phyloP scores from a whole-genome alignment of 2,888 invertebrate species.

The Lobophora halterata region DNA sequence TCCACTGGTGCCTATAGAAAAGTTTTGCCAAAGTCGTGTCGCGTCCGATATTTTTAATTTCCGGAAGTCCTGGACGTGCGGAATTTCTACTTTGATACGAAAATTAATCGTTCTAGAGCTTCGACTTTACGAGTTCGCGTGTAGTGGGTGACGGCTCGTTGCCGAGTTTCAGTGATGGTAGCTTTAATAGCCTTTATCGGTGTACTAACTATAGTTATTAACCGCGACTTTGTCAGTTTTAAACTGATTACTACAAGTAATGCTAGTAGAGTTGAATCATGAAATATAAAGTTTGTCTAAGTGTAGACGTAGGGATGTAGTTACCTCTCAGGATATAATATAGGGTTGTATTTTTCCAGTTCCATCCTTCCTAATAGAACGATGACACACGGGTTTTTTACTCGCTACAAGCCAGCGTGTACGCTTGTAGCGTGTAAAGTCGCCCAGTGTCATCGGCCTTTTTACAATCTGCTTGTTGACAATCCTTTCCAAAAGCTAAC shows the following conservation, averaged over 20 bases:
- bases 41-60: constrained; percentile 6
- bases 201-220: constrained; percentile 12
- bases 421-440: too few relatives aligned
- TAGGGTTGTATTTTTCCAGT: too few relatives aligned
- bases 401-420: too few relatives aligned
- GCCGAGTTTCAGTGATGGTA: constrained; percentile 20
- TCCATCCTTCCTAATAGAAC: too few relatives aligned
- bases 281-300: too few relatives aligned
- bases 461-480: too few relatives aligned
- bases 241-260: constrained; percentile 8
- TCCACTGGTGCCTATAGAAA: neutral
- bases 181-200: constrained; percentile 18
- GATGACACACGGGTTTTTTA: too few relatives aligned
- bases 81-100: constrained; percentile 26
- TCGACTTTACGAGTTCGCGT: constrained; percentile 25
- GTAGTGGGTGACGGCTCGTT: constrained; percentile 18
- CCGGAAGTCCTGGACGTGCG: constrained; percentile 20
- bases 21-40: constrained; percentile 10
- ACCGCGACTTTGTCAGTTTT: constrained; percentile 9
- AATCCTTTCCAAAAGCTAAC: too few relatives aligned
- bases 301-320: too few relatives aligned
- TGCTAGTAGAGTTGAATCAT: too few relatives aligned
- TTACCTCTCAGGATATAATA: too few relatives aligned
- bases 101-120: constrained; percentile 24
- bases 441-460: too few relatives aligned